A percentile compares a stretch with the other conserved stretches of the same genome.
Conservation (phyloP, 2,888 invertebrate species). For the Drosophila setosimentum region DNA sequence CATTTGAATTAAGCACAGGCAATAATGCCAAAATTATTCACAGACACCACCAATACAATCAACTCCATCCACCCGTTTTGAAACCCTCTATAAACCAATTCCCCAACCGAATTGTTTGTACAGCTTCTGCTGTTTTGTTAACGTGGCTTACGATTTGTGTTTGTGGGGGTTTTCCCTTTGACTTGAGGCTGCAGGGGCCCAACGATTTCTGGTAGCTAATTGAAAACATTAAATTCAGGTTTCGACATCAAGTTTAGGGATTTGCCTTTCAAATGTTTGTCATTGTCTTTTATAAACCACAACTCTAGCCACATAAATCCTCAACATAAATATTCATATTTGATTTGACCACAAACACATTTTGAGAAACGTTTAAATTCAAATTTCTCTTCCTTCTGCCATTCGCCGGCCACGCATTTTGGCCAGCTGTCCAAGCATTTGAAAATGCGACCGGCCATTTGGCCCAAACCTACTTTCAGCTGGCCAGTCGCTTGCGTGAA, state of each 20-base stretch:
- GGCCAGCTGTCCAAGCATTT: constrained; percentile 77
- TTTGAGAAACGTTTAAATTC: constrained; percentile 32
- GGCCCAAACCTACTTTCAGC: constrained; percentile 57
- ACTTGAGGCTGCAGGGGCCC: constrained; percentile 9
- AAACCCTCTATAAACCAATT: constrained; percentile 21
- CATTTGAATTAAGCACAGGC: constrained; percentile 80
- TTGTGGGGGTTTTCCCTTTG: constrained; percentile 28
- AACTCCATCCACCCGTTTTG: constrained; percentile 7
- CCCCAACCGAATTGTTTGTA: constrained; percentile 62
- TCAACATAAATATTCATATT: constrained; percentile 55
- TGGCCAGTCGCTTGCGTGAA: constrained; percentile 60
- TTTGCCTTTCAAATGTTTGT: constrained; percentile 7
- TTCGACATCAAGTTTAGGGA: constrained; percentile 25
- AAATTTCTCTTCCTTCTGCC: constrained; percentile 45
- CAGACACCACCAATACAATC: constrained; percentile 75
- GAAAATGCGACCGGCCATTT: constrained; percentile 44
- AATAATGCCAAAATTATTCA: constrained; percentile 79
- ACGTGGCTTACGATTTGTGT: constrained; percentile 42
- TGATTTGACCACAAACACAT: constrained; percentile 31
- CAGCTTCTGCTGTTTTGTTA: constrained; percentile 52
- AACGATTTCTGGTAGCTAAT: constrained; percentile 71
- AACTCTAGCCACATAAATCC: constrained; percentile 3
- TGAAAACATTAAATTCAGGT: constrained; percentile 77
- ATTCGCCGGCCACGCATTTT: constrained; percentile 69
- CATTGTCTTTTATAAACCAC: constrained; percentile 24